These are phyloP conservation scores for Pomatorhinus ruficollis DNA, from an alignment of 2,113 vertebrate species.

Conservation along the genomic window DNA sequence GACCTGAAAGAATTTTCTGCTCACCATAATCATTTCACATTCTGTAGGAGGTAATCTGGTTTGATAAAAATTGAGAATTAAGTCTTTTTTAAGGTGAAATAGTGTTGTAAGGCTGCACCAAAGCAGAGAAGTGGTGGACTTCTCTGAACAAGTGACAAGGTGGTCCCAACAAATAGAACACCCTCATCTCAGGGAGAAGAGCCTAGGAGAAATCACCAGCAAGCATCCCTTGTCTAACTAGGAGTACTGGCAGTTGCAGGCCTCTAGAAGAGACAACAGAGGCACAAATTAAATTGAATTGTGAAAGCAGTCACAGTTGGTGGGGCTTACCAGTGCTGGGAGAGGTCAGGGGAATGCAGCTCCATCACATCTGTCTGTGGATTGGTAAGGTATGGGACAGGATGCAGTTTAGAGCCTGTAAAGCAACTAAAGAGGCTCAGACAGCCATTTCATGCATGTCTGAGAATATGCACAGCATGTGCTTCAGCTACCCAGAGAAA, in stretches of 20 bases:
- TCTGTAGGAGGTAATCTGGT: neutral
- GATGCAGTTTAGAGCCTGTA: neutral
- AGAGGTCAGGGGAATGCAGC: neutral
- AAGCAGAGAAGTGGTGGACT: neutral
- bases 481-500: neutral
- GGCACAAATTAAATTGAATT: neutral
- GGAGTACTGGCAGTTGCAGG: neutral
- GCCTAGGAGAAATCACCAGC: neutral
- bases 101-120: neutral
- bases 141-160: neutral
- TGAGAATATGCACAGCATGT: neutral
- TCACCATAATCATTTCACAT: fast-evolving
- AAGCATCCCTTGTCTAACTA: neutral
- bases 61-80: neutral
- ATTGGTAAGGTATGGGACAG: neutral
- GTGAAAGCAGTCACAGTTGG: fast-evolving
- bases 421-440: neutral
- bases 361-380: neutral
- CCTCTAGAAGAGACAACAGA: neutral
- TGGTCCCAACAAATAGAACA: neutral
- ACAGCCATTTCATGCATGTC: neutral
- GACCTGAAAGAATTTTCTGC: neutral
- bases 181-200: neutral
- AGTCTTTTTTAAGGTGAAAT: neutral
- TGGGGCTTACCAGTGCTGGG: neutral